Evolutionary conservation across 2,797 vertebrate species (phyloP), one percentile per base, ranked within the genome.

Genomic region (Enteromius thamalakanensis): DNA sequence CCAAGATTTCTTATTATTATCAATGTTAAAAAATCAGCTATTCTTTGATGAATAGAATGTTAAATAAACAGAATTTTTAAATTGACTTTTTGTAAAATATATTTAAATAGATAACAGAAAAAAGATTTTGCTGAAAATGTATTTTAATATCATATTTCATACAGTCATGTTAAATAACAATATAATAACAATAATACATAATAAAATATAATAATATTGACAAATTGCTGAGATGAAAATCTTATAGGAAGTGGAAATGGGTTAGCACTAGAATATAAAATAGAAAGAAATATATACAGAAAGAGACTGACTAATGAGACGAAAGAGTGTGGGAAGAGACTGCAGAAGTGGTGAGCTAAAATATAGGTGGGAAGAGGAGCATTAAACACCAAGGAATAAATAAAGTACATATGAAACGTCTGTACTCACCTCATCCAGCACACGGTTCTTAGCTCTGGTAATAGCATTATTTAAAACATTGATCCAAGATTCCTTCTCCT

Each of bases 401-500:
- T 45, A 70, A 67, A 85, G 42, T 62, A 29, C 40, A 53, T 32
- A 37, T 64, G 7, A 76, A 15, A 32, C 29, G 58, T 69, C 64
- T 68, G 79, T 34, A 68, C 70, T 83, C 69, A 89, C 86, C 87
- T 88, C 88, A 72, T 99, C 97, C 47, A 98, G 82, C 89, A 97
- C 91, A 70, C 96, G 94, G 92, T 98, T 99, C 90, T 98, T 99
- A 83, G 97, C 97, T 51, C 95, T 95, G 60, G 93, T 93, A 89
- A 99, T 97, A 0, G 97, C 97, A 0, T 93, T 92, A 79, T 96
- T 98, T 86, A 99, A 93, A 75, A 94, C 95, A 0, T 93, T 97
- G 85, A 99, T 95, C 98, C 98, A 99, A 0, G 95, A 97, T 53
- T 99, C 97, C 64, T 99, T 99, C 86, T 99, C 98, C 85, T 99